These are phyloP conservation scores for Lagopus leucura DNA, from an alignment of 2,113 vertebrate genomes.

Conservation along the genomic window DNA sequence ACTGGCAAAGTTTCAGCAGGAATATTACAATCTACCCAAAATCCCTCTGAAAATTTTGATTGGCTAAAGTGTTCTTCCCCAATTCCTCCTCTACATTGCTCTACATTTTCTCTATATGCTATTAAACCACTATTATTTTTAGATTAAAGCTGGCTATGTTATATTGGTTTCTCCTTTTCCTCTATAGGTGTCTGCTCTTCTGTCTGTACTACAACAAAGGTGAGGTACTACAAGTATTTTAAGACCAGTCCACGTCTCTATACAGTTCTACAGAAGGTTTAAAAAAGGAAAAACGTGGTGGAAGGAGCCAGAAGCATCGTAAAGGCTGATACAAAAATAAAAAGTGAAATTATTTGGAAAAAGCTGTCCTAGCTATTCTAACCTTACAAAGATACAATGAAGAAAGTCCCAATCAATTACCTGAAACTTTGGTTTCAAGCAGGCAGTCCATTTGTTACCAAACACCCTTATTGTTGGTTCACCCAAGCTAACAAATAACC, in stretches of 20 bases:
- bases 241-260: rapidly evolving
- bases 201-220: neutral
- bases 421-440: neutral
- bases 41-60: neutral
- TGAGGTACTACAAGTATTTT: neutral
- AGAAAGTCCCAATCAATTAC: neutral
- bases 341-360: neutral
- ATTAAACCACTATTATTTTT: neutral
- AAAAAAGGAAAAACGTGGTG: neutral
- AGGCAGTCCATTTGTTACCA: neutral
- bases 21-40: neutral
- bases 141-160: neutral
- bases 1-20: neutral
- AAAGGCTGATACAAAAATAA: neutral
- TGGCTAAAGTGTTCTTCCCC: neutral
- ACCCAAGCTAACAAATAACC: neutral
- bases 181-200: neutral
- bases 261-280: neutral
- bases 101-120: neutral
- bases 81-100: neutral
- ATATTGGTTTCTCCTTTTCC: neutral
- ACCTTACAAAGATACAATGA: neutral
- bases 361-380: neutral
- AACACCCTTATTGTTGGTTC: neutral
- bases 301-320: neutral